Base-by-base conservation (phyloP, 2,113 vertebrate species). In the Channa argus region DNA sequence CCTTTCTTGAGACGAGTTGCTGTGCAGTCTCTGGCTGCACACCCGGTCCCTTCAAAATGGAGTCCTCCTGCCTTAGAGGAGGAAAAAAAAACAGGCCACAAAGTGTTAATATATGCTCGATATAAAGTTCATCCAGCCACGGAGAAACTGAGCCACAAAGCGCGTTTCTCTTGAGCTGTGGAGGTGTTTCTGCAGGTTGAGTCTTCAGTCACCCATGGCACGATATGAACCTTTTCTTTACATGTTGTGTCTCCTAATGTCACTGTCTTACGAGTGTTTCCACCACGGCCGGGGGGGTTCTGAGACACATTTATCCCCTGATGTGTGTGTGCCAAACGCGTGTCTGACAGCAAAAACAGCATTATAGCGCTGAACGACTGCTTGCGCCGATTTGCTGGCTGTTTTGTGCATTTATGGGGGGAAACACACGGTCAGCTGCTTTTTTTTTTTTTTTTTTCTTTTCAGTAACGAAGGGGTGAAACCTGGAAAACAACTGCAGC, bases 1-100 rank as follows among this genome's bases (percentile, higher is more conserved):
- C 71, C 80, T 65, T 79, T 47, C 67, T 73, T 65, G 79, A 76
- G 67, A 70, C 86, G 84, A 86, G 75, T 82, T 64, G 63, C 76
- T 78, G 77, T 84, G 67, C 33, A 56, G 53, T 55, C 67, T 83
- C 63, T 81, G 79, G 69, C 83, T 82, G 86, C 83, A 79, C 76
- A 83, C 81, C 90, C 84, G 83, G 76, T 82, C 88, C 79, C 87
- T 90, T 92, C 94, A 95, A 95, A 94, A 95, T 95, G 94, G 94
- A 95, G 94, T 95, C 94, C 88, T 90, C 78, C 86, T 85, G 82
- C 74, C 80, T 83, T 59, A 75, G 83, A 72, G 63, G 66, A 79
- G 71, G 51, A 79, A 50, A 72, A 69, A 53, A 58, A 77, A 76
- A 82, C 92, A 94, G 94, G 94, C 93, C 93, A 92, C 92, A 92